A percentile compares a stretch with the other conserved stretches of the same genome.
phyloP scores from a whole-genome alignment of 30 jellyfish, hydroid and myxozoan genomes.

The Chironex yamaguchii region DNA sequence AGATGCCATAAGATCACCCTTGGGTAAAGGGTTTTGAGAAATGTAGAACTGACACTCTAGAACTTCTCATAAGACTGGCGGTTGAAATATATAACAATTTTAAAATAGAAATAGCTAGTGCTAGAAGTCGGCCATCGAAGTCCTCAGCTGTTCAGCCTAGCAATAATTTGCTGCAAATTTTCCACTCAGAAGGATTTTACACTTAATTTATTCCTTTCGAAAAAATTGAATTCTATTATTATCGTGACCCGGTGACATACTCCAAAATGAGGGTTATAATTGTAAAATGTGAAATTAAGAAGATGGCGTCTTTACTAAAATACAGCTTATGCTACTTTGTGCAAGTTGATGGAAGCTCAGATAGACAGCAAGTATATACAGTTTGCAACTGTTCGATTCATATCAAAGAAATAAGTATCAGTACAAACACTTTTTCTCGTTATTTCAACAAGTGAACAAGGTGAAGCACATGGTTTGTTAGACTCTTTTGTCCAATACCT shows the following conservation, averaged over 20 bases:
- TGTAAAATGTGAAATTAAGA: constrained; percentile 33
- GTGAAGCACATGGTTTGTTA: constrained; percentile 46
- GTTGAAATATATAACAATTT: constrained; percentile 43
- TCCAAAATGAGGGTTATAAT: constrained; percentile 39
- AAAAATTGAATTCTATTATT: constrained; percentile 7
- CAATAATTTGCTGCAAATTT: constrained; percentile 35
- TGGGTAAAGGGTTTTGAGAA: constrained; percentile 16
- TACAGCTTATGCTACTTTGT: constrained; percentile 33
- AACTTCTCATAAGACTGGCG: constrained; percentile 13
- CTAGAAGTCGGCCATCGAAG: constrained; percentile 66
- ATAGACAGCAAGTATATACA: constrained; percentile 45
- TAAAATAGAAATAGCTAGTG: constrained; percentile 33
- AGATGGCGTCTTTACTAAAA: constrained; percentile 2
- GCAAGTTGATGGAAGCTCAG: constrained; percentile 58
- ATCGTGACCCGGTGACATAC: constrained; percentile 49
- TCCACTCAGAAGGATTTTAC: constrained; percentile 32
- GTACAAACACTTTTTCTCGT: constrained; percentile 58
- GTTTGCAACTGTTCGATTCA: constrained; percentile 16
- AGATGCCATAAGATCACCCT: constrained; percentile 32
- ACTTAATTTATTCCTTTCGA: constrained; percentile 33
- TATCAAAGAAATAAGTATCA: constrained; percentile 41
- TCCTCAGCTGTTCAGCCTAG: constrained; percentile 43
- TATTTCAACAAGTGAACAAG: constrained; percentile 54
- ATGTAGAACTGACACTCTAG: constrained; percentile 12
- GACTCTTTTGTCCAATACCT: constrained; percentile 28